These are phyloP conservation scores for Chamaedrilus cognettii DNA, from an alignment of 2,888 invertebrate genomes.

Conservation along the genomic window DNA sequence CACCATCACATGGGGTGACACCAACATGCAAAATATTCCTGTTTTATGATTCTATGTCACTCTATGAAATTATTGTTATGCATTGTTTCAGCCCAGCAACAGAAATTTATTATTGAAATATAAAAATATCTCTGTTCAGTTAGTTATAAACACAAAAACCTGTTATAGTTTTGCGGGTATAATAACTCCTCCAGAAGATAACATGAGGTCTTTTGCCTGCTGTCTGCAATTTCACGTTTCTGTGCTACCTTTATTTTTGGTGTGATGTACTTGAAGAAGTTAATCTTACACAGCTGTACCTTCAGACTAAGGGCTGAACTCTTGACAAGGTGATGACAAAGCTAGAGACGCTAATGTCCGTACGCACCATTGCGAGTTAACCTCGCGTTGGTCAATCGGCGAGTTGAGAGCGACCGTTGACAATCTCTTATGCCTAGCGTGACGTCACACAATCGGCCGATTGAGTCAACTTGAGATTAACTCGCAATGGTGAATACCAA, in stretches of 20 bases:
- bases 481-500: too few relatives aligned
- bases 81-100: not conserved
- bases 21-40: not conserved
- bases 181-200: too few relatives aligned
- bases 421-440: too few relatives aligned
- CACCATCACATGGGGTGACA: slow-evolving; percentile 1
- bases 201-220: slow-evolving; percentile 3
- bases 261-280: slow-evolving; percentile 8
- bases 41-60: not conserved
- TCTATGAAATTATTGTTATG: not conserved
- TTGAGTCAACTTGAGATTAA: too few relatives aligned
- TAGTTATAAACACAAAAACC: not conserved
- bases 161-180: too few relatives aligned
- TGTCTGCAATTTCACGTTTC: slow-evolving; percentile 3
- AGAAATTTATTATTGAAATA: not conserved
- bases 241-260: slow-evolving; percentile 7
- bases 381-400: too few relatives aligned
- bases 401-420: too few relatives aligned
- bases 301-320: slow-evolving; percentile 5
- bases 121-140: too few relatives aligned
- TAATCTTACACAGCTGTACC: slow-evolving; percentile 6
- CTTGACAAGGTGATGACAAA: slow-evolving; percentile 3
- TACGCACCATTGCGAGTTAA: too few relatives aligned
- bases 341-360: slow-evolving; percentile 1
- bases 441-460: too few relatives aligned